Base-by-base conservation (phyloP, 2,888 invertebrate genomes). In the Lissocephala sabroskyi region DNA sequence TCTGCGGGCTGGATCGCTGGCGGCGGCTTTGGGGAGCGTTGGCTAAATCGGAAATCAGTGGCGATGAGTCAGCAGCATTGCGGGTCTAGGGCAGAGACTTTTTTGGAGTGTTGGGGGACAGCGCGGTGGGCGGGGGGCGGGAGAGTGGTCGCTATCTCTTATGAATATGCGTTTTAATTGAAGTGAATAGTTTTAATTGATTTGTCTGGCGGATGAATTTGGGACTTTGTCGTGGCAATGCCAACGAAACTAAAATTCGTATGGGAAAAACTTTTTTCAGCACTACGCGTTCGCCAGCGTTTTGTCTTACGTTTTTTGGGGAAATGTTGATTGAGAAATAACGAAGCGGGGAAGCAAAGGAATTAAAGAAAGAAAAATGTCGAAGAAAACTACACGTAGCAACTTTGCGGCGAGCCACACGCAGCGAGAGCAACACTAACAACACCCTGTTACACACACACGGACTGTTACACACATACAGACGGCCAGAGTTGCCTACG, bases 321-420 rank as follows among this genome's bases (percentile, higher is more conserved):
- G 26, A 30, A 32, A 28, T 35, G 28, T 52, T 35, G 14, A 14
- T 37, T 11, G 32, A 32, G 43, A 14, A 32, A 30, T n/a, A n/a
- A n/a, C 41, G 11, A 30, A 30, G 41, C 30, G 16, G 23, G 7
- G 23, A 3, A 36, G 18, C 37, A 29, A n/a, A n/a, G 14, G 49
- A 52, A 43, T 26, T 26, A 47, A 32, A 39, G 37, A 39, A 33
- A 40, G 33, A 42, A 40, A 45, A 61, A 49, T 35, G 49, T 54
- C 67, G 53, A 55, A 48, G 47, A 71, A 71, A 77, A 68, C 74
- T 76, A 73, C 74, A 73, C 73, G 76, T 78, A 67, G 73, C 73
- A 60, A 65, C 62, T 75, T 77, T 68, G 50, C 41, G 30, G 43
- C 42, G 40, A 28, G 49, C 50, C 51, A 42, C 56, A 49, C 18